Percentiles rank a stretch among this genome's conserved stretches.
phyloP scores from a whole-genome alignment of 2,113 vertebrate species.

The Dasyurus viverrinus region DNA sequence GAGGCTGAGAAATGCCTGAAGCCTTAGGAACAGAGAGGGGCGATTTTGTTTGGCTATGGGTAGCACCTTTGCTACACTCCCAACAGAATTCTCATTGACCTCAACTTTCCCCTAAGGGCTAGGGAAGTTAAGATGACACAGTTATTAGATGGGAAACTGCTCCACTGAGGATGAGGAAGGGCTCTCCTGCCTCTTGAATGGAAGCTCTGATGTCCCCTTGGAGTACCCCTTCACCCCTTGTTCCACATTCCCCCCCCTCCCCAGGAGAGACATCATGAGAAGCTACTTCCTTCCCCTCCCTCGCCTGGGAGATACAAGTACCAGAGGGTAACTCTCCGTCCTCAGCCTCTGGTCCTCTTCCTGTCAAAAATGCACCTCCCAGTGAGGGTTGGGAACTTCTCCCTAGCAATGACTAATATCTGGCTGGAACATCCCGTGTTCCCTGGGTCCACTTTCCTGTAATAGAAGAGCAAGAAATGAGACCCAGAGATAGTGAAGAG shows the following conservation, averaged over 20 bases:
- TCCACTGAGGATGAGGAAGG: slow-evolving; percentile 14
- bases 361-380: not conserved
- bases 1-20: not conserved
- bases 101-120: not conserved
- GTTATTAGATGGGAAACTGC: not conserved
- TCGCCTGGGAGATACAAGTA: not conserved
- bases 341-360: not conserved
- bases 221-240: not conserved
- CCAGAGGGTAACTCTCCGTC: not conserved
- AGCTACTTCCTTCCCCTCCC: not conserved
- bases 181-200: not conserved
- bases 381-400: not conserved
- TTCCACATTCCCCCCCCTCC: not conserved
- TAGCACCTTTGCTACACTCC: not conserved
- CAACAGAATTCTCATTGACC: not conserved
- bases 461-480: not conserved
- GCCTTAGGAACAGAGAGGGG: not conserved
- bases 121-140: not conserved
- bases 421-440: not conserved
- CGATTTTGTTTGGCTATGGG: not conserved
- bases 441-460: not conserved
- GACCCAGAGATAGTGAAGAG: not conserved
- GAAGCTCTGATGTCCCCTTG: not conserved
- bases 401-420: not conserved
- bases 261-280: not conserved